A percentile compares a stretch with the other conserved stretches of the same genome.
Conservation (phyloP, 2,888 invertebrate genomes). For the Pharmacophagus antenor region DNA sequence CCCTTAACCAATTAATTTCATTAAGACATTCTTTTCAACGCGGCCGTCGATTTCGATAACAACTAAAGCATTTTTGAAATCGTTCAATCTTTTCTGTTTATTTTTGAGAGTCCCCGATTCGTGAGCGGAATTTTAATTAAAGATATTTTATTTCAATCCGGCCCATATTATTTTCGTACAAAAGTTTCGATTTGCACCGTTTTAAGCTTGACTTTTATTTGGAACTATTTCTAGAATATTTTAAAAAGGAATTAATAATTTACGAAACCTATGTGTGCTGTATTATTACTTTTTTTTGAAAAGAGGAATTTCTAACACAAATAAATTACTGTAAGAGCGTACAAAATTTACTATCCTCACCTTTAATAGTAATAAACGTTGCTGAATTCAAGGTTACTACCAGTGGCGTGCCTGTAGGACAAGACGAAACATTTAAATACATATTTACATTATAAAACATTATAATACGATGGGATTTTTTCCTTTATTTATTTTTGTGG, state of each 20-base stretch:
- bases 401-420: too few relatives aligned
- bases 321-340: too few relatives aligned
- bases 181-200: background rate
- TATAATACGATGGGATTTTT: too few relatives aligned
- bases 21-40: conserved; percentile 70
- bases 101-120: conserved; percentile 46
- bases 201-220: background rate
- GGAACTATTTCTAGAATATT: background rate
- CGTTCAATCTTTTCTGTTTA: conserved; percentile 48
- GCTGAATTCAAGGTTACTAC: too few relatives aligned
- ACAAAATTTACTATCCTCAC: too few relatives aligned
- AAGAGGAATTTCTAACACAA: too few relatives aligned
- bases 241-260: background rate
- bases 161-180: conserved; percentile 32
- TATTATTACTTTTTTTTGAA: too few relatives aligned
- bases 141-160: conserved; percentile 37
- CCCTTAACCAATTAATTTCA: conserved; percentile 72
- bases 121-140: conserved; percentile 74
- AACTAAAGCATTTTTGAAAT: conserved; percentile 63
- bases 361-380: too few relatives aligned
- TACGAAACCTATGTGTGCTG: too few relatives aligned
- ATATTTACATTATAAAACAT: too few relatives aligned
- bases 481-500: too few relatives aligned
- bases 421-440: too few relatives aligned
- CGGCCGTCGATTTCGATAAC: conserved; percentile 60